These are phyloP conservation scores for Mythimna pallens DNA, from an alignment of 2,888 invertebrate genomes.

Conservation along the genomic window DNA sequence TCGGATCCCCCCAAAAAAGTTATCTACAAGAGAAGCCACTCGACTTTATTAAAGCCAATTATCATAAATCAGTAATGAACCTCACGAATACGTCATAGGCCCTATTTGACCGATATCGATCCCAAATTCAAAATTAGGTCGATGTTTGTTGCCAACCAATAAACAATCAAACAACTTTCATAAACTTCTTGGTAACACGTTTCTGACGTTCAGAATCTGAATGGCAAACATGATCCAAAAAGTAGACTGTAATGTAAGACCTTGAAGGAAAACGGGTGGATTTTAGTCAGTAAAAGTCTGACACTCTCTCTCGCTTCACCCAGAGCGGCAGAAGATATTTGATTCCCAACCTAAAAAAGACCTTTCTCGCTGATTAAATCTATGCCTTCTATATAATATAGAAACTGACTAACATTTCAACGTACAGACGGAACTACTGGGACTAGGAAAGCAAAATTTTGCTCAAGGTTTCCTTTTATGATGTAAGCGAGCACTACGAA, in stretches of 20 bases:
- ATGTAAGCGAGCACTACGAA: no score
- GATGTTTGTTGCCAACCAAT: constrained; percentile 60
- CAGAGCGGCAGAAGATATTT: no score
- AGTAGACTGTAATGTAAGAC: constrained; percentile 2
- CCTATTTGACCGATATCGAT: constrained; percentile 69
- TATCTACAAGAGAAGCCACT: constrained; percentile 54
- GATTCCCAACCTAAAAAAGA: no score
- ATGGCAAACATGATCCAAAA: constrained; percentile 23
- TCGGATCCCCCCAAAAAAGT: constrained; percentile 35
- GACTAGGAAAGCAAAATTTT: no score
- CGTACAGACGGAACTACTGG: no score
- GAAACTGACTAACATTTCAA: no score
- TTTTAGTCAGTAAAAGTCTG: no score
- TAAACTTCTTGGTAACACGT: constrained; percentile 35
- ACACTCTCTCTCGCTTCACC: no score
- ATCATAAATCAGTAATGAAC: constrained; percentile 76
- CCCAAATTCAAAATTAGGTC: constrained; percentile 67
- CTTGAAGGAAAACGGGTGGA: not conserved
- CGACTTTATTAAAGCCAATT: constrained; percentile 74
- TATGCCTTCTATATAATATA: no score
- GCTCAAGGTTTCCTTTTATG: no score
- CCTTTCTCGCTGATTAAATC: not conserved
- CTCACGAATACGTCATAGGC: constrained; percentile 69
- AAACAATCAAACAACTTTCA: constrained; percentile 24
- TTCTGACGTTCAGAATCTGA: constrained; percentile 15